These are phyloP conservation scores for Zonotrichia leucophrys DNA, from an alignment of 2,113 vertebrate species.

Conservation along the genomic window DNA sequence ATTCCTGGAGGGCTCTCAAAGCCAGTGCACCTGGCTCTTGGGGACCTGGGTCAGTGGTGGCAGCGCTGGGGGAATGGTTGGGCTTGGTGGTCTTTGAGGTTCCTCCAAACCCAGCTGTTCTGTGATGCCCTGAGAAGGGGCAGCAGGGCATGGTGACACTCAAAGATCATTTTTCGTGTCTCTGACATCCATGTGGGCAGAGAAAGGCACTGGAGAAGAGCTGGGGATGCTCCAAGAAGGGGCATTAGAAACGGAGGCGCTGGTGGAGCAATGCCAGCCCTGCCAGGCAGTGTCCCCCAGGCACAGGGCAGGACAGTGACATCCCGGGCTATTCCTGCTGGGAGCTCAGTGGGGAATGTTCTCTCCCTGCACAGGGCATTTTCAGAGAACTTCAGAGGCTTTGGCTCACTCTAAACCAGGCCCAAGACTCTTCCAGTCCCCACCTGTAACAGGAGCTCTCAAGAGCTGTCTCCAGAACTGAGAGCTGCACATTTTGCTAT, in stretches of 20 bases:
- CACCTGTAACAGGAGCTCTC: not conserved
- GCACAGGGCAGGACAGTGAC: not conserved
- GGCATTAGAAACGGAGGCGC: not conserved
- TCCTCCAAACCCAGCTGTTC: not conserved
- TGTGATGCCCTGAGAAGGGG: not conserved
- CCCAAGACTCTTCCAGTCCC: not conserved
- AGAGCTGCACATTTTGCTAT: not conserved
- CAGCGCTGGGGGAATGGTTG: accelerated
- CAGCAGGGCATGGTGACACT: not conserved
- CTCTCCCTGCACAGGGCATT: not conserved
- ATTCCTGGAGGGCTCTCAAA: not conserved
- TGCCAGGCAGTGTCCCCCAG: not conserved
- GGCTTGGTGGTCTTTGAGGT: not conserved
- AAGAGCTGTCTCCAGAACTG: not conserved
- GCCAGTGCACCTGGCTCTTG: not conserved
- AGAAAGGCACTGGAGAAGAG: accelerated
- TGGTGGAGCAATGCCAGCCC: accelerated
- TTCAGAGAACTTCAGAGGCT: not conserved
- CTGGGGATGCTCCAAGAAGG: not conserved
- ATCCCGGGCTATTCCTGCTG: not conserved
- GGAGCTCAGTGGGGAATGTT: not conserved
- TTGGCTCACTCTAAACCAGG: not conserved
- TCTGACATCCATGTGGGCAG: not conserved
- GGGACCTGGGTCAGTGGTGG: accelerated
- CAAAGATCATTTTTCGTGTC: accelerated